Evolutionary conservation across 1,140 invertebrate species (phyloP), one percentile per base, ranked within the genome.

Genomic region (Mycetomoellerius zeteki): DNA sequence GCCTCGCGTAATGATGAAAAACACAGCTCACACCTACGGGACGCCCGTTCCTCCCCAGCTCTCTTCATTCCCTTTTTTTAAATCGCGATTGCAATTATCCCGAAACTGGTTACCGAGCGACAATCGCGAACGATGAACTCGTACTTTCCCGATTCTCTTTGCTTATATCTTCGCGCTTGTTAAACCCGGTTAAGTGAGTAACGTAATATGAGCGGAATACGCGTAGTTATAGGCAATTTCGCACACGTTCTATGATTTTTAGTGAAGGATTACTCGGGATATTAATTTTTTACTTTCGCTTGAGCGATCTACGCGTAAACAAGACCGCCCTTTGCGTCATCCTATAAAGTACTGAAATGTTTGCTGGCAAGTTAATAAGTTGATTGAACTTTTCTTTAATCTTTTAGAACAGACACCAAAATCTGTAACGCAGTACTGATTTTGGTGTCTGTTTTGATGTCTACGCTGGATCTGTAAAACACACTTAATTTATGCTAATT

Each of bases 51-150:
- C 21, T 62, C 6, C 12, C 10, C 33, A 3, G 14, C 24, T 47
- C 82, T 37, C 33, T 43, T 14, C 19, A 50, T 33, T 75, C 21
- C 27, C 27, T 54, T 54, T 19, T 33, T 77, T 62, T 64, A 85
- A 73, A 56, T 65, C 50, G 47, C 62, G 81, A 87, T 87, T 69
- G 86, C 69, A 87, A 84, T 87, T 87, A 87, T 87, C 69, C n/a
- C n/a, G 65, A 33, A 37, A 75, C 56, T 50, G 50, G 21, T 86
- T 60, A 37, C 77, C 50, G 54, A 43, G 47, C 50, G 52, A 37
- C 81, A 33, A 64, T 78, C 47, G 84, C 56, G 37, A 73, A 64
- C 30, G 43, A 82, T 82, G 65, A n/a, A 21, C 43, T 4, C 37
- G 33, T 64, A 14, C 24, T 52, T 71, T 8, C 58, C 16, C 24